A percentile compares a stretch with the other conserved stretches of the same genome.
Evolutionary conservation across 2,888 invertebrate genomes (phyloP).

Genomic region (Trachelus stipa): DNA sequence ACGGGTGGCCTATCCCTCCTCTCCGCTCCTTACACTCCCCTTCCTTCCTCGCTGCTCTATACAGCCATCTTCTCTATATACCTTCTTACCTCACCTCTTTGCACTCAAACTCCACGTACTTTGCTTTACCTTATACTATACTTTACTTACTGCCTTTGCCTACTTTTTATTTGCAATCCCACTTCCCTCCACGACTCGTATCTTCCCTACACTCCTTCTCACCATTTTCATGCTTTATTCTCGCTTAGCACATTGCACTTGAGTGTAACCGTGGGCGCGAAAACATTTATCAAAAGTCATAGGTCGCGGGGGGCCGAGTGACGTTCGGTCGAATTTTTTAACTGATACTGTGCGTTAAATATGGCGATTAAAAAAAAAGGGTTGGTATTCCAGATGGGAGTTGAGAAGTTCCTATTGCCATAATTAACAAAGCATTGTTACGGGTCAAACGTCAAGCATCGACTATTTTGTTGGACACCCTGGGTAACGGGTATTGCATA

Average conservation of each 20-base stretch:
- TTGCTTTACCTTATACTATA: conserved; percentile 48
- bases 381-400: not conserved
- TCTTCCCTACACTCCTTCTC: conserved; percentile 29
- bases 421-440: not conserved
- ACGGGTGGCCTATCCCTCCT: conserved; percentile 33
- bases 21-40: conserved; percentile 21
- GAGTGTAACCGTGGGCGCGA: not conserved
- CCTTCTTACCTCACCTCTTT: not conserved
- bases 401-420: not conserved
- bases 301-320: not conserved
- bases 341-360: not conserved
- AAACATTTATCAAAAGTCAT: not conserved
- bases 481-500: not conserved
- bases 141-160: conserved; percentile 46
- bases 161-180: conserved; percentile 45
- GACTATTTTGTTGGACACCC: not conserved
- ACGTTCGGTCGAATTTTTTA: not conserved
- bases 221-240: not conserved
- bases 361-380: not conserved
- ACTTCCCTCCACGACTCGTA: conserved; percentile 40
- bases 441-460: not conserved
- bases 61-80: not conserved
- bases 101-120: conserved; percentile 31
- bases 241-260: not conserved
- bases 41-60: conserved; percentile 26